Base-by-base conservation (phyloP, 2,113 vertebrate species). In the Polypterus senegalus region DNA sequence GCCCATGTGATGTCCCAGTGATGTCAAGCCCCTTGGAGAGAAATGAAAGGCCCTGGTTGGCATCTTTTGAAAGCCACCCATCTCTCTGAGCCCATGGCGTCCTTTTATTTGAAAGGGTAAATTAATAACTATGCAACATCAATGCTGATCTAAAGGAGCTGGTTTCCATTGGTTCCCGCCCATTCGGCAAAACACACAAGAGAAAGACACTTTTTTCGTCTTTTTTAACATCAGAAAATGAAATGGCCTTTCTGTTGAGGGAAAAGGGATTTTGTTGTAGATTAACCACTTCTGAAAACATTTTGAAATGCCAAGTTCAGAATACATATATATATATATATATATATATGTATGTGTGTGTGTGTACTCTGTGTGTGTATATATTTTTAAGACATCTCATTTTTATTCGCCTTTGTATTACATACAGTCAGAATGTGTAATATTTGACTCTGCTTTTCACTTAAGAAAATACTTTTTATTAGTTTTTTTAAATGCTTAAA, bases 41-140 rank as follows among this genome's bases (percentile, higher is more conserved):
- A 80, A 77, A 86, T 83, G 80, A 84, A 83, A 84, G 81, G 43
- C 58, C 44, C 59, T 51, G 68, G 68, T 70, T 64, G 71, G 73
- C 73, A 74, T 79, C 79, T 69, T 77, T 72, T 76, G 73, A 77
- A 81, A 82, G 80, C 80, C 84, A 79, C 77, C 74, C 82, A 83
- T 83, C 78, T 81, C 70, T 73, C 54, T 80, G 71, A 82, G 75
- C 83, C 79, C 74, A 75, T 67, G 58, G 60, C 68, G 74, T 80
- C 76, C 84, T 88, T 81, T 86, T 82, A 88, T 83, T 85, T 83
- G 73, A 74, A 71, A 65, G 75, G 78, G 80, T 79, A 86, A 86
- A 87, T 87, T 81, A 86, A 87, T 86, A 86, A 87, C 83, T 85
- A 69, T 72, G 79, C 77, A 79, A 86, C 80, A 83, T 86, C 85